phyloP scores from a whole-genome alignment of 2,113 vertebrate genomes.

The Phalacrocorax pelagicus region DNA sequence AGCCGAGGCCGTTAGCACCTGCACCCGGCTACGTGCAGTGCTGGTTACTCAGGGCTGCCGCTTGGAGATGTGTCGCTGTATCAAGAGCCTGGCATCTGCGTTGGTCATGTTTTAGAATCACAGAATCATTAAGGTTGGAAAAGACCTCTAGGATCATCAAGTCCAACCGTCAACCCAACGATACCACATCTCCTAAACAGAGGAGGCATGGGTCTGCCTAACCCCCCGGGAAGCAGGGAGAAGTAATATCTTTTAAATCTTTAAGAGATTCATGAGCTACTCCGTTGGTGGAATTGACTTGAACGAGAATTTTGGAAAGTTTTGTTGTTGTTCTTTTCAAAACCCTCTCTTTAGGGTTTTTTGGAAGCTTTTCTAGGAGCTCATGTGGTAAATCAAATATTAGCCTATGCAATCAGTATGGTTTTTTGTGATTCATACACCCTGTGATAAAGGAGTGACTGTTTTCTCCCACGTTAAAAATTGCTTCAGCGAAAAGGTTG shows the following conservation, averaged over 20 bases:
- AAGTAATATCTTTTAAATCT: neutral
- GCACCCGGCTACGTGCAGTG: neutral
- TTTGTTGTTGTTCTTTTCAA: neutral
- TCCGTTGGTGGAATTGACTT: neutral
- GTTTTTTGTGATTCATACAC: neutral
- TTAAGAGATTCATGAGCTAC: neutral
- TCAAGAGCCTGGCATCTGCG: neutral
- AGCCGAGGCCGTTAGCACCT: neutral
- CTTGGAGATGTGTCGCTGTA: neutral
- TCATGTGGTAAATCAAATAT: neutral
- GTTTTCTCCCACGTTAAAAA: neutral
- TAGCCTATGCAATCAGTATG: neutral
- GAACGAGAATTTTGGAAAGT: neutral
- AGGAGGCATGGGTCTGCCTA: neutral
- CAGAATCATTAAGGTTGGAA: too few relatives aligned
- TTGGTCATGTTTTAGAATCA: neutral
- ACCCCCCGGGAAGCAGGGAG: neutral
- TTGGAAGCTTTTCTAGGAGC: conserved; percentile 18
- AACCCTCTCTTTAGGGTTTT: neutral
- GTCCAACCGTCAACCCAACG: too few relatives aligned
- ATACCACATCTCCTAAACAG: too few relatives aligned
- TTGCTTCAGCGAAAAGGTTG: neutral
- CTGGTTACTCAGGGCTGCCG: neutral
- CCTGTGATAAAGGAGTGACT: neutral
- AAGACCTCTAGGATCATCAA: too few relatives aligned